Percentiles rank a stretch among this genome's conserved stretches.
phyloP scores from a whole-genome alignment of 2,888 invertebrate genomes.

The Chrysotoxum bicinctum region DNA sequence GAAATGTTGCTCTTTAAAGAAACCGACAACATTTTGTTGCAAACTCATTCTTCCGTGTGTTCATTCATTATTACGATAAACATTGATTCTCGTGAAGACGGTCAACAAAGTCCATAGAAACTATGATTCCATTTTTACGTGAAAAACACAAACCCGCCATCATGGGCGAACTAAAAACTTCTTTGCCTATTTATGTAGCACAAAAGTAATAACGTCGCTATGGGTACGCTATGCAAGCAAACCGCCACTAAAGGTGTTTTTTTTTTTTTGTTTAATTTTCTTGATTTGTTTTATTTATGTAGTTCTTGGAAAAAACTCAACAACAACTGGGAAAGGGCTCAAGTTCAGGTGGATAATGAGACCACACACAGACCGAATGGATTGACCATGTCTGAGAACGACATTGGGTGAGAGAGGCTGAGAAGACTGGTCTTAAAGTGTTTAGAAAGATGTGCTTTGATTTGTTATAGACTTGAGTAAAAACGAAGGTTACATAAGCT shows the following conservation, averaged over 20 bases:
- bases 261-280: conserved; percentile 12
- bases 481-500: background rate
- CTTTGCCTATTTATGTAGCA: conserved; percentile 3
- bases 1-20: background rate
- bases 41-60: background rate
- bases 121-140: background rate
- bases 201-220: background rate
- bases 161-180: conserved; percentile 1
- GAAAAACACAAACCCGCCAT: background rate
- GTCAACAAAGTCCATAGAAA: background rate
- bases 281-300: conserved; percentile 31
- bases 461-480: background rate
- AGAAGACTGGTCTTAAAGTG: background rate
- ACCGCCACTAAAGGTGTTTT: conserved; percentile 17
- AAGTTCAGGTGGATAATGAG: conserved; percentile 41
- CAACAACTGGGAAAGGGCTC: conserved; percentile 29
- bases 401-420: background rate
- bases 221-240: conserved; percentile 11
- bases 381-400: conserved; percentile 18
- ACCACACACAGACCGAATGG: conserved; percentile 50
- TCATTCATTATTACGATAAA: conserved; percentile 11
- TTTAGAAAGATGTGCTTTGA: conserved; percentile 4
- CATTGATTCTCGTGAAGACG: background rate
- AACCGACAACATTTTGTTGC: conserved; percentile 8
- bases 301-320: conserved; percentile 28